Evolutionary conservation across 2,888 invertebrate species (phyloP).

Genomic region (Heliconius aoede): DNA sequence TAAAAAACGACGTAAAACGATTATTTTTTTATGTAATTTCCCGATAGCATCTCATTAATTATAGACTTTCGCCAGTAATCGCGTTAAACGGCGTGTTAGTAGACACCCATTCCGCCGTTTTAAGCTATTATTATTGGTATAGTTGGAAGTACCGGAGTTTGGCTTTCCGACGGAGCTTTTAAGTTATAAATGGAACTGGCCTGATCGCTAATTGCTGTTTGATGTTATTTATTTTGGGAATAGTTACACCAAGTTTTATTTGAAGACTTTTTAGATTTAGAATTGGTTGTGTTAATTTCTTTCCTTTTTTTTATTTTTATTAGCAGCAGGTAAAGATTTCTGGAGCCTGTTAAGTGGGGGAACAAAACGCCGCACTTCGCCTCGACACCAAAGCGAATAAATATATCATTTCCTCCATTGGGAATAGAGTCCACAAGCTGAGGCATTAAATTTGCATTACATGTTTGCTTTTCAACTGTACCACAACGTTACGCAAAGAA

Average conservation of each 20-base stretch:
- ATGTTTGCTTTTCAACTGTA: too few species aligned
- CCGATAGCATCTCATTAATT: constrained; percentile 24
- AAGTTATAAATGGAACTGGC: constrained; percentile 23
- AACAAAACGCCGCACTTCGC: too few species aligned
- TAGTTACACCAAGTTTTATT: background rate
- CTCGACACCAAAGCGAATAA: too few species aligned
- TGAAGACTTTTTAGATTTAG: background rate
- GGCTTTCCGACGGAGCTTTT: constrained; percentile 15
- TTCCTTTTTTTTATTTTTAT: constrained; percentile 8
- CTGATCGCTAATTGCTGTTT: constrained; percentile 18
- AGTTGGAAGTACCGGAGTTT: constrained; percentile 21
- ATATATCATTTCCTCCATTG: too few species aligned
- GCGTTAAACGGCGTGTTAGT: constrained; percentile 23
- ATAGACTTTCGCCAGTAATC: constrained; percentile 24
- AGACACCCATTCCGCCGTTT: constrained; percentile 15
- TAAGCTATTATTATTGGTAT: constrained; percentile 26
- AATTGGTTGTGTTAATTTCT: background rate
- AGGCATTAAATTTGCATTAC: too few species aligned
- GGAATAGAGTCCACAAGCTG: too few species aligned
- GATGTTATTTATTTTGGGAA: constrained; percentile 17
- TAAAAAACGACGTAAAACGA: background rate
- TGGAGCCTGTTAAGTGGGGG: too few species aligned
- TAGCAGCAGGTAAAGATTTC: too few species aligned
- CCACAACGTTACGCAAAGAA: background rate
- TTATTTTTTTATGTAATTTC: constrained; percentile 20